These are phyloP conservation scores for Paracentrotus lividus DNA, from an alignment of 53 echinoderm and acorn worm genomes.

Conservation along the genomic window DNA sequence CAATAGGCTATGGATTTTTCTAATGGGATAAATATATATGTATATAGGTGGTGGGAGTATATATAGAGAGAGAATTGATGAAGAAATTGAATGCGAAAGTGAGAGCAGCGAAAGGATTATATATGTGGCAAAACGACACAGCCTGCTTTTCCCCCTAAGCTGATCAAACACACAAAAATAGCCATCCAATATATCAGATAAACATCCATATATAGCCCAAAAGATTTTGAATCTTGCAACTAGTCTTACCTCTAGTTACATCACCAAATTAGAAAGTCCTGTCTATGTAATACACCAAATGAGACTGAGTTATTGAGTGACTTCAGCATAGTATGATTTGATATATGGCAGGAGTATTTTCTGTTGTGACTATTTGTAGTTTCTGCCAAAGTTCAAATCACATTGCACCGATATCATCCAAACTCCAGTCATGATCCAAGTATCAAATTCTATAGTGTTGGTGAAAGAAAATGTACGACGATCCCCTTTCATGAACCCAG, in stretches of 20 bases:
- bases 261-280: not conserved
- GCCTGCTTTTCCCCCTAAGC: conserved; percentile 74
- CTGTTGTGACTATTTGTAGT: not conserved
- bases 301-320: not conserved
- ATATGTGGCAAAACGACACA: conserved; percentile 48
- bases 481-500: not conserved
- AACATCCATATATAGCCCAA: conserved; percentile 66
- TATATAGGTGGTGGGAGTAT: conserved; percentile 37
- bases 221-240: not conserved
- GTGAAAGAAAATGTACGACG: not conserved
- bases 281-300: not conserved
- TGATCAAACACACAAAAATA: conserved; percentile 67
- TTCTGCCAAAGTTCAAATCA: not conserved
- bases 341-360: not conserved
- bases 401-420: not conserved
- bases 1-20: conserved; percentile 18
- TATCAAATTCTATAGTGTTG: not conserved
- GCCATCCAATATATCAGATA: conserved; percentile 56
- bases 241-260: conserved; percentile 29
- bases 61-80: conserved; percentile 52
- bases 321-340: not conserved
- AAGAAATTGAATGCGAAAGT: conserved; percentile 69
- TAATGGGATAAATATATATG: conserved; percentile 50
- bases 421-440: not conserved
- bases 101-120: conserved; percentile 56